Conservation (phyloP, 2,113 vertebrate species). For the Pollimyrus isidori region DNA sequence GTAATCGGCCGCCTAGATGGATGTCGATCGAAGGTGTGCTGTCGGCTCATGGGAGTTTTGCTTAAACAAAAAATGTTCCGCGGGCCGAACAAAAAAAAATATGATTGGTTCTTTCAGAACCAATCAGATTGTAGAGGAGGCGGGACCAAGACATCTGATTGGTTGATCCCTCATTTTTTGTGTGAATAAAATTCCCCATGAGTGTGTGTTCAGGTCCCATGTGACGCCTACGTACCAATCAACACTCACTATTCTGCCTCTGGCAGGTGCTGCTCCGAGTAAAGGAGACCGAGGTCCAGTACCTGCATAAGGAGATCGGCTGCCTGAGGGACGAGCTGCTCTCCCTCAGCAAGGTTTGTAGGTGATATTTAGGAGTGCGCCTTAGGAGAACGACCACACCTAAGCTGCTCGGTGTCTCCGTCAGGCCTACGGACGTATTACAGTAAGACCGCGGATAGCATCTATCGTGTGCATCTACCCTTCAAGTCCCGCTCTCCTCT, state of each 20-base stretch:
- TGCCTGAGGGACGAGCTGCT: conserved; percentile 84
- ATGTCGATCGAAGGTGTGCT: background rate
- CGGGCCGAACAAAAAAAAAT: too few species aligned
- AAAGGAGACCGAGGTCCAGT: conserved; percentile 84
- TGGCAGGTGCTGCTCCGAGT: conserved; percentile 72
- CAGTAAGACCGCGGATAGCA: background rate
- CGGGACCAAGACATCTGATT: too few species aligned
- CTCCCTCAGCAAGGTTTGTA: conserved; percentile 68
- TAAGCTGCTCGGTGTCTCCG: background rate
- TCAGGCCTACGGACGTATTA: background rate
- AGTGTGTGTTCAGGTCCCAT: background rate
- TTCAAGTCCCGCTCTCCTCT: background rate
- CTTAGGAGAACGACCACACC: background rate
- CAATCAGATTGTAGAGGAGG: too few species aligned
- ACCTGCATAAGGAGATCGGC: conserved; percentile 78
- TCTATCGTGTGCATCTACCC: background rate
- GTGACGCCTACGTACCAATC: background rate
- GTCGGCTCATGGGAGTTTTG: background rate
- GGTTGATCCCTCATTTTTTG: too few species aligned
- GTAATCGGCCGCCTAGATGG: background rate
- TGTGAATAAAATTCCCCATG: too few species aligned
- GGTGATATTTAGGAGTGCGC: background rate
- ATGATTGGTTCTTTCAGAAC: too few species aligned
- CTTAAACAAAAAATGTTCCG: too few species aligned
- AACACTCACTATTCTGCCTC: background rate